phyloP scores from a whole-genome alignment of 2,888 invertebrate genomes.

The Epistrophe grossulariae region DNA sequence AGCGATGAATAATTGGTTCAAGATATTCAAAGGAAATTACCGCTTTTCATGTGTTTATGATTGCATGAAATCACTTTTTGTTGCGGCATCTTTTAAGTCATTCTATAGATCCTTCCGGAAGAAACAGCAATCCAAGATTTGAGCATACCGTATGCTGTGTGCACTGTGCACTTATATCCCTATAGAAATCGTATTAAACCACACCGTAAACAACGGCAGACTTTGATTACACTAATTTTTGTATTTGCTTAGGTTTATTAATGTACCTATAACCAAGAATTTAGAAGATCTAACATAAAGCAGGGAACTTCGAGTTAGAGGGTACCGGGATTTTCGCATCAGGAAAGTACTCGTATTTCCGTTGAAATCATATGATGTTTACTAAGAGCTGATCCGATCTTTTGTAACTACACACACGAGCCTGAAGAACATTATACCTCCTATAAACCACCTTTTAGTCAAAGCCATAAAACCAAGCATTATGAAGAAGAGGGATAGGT shows the following conservation, averaged over 20 bases:
- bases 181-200: slow-evolving; percentile 31
- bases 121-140: slow-evolving; percentile 12
- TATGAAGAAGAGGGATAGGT: neutral
- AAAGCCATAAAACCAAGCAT: slow-evolving; percentile 22
- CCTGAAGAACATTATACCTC: neutral
- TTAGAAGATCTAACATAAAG: neutral
- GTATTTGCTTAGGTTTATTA: slow-evolving; percentile 56
- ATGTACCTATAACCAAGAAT: slow-evolving; percentile 38
- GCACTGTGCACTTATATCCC: slow-evolving; percentile 51
- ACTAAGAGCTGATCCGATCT: slow-evolving; percentile 23
- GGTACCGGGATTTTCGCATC: neutral
- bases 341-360: slow-evolving; percentile 32
- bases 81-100: slow-evolving; percentile 24
- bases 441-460: neutral
- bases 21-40: slow-evolving; percentile 48
- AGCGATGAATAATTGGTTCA: slow-evolving; percentile 61
- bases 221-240: slow-evolving; percentile 40
- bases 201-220: slow-evolving; percentile 47
- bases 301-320: neutral
- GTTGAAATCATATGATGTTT: slow-evolving; percentile 34
- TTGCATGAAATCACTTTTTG: neutral
- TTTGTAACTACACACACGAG: slow-evolving; percentile 12
- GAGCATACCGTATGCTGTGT: neutral
- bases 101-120: slow-evolving; percentile 65
- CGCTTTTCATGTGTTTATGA: neutral